phyloP scores from a whole-genome alignment of 2,797 vertebrate genomes.

The Champsocephalus esox region DNA sequence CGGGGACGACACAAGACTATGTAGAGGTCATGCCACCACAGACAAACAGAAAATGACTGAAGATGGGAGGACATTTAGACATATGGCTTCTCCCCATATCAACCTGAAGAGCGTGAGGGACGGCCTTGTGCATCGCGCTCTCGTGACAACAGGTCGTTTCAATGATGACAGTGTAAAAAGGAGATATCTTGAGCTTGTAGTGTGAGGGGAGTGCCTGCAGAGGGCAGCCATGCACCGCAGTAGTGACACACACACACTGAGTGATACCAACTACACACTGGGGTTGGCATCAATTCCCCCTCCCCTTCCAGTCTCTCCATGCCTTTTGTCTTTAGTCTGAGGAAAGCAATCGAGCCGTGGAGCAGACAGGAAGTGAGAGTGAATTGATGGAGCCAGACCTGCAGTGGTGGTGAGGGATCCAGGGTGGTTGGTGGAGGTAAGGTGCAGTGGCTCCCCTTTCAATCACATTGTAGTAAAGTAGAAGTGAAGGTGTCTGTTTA shows the following conservation, averaged over 20 bases:
- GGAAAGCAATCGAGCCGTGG: slow-evolving; percentile 45
- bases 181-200: slow-evolving; percentile 39
- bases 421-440: slow-evolving; percentile 47
- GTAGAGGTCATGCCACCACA: slow-evolving; percentile 77
- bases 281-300: slow-evolving; percentile 61
- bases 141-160: neutral
- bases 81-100: slow-evolving; percentile 71
- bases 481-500: neutral
- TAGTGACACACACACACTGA: slow-evolving; percentile 57
- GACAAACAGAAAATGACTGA: slow-evolving; percentile 71
- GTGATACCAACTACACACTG: slow-evolving; percentile 56
- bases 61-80: slow-evolving; percentile 68
- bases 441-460: slow-evolving; percentile 53
- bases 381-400: slow-evolving; percentile 57
- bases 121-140: slow-evolving; percentile 11
- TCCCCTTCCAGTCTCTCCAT: slow-evolving; percentile 42
- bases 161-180: neutral
- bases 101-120: slow-evolving; percentile 29
- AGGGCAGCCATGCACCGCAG: slow-evolving; percentile 75
- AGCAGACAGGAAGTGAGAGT: slow-evolving; percentile 40
- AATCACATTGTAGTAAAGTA: slow-evolving; percentile 40
- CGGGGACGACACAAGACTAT: slow-evolving; percentile 65
- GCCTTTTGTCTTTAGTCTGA: slow-evolving; percentile 33
- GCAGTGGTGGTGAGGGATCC: slow-evolving; percentile 38
- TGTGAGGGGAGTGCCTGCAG: slow-evolving; percentile 61